phyloP scores from a whole-genome alignment of 2,888 invertebrate genomes.

The Anodontia alba region DNA sequence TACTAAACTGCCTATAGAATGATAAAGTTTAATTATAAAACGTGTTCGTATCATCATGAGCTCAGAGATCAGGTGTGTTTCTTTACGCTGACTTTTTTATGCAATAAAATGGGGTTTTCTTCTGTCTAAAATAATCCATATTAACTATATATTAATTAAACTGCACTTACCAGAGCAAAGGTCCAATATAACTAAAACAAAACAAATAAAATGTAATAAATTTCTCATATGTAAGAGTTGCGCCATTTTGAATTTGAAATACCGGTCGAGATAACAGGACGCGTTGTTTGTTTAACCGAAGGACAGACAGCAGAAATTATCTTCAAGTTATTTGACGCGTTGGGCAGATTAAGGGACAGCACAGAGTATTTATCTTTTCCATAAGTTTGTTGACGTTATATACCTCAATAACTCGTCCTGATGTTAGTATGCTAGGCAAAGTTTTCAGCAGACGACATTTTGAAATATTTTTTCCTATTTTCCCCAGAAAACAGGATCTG shows the following conservation, averaged over 20 bases:
- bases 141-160: background rate
- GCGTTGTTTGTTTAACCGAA: conserved; percentile 40
- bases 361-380: background rate
- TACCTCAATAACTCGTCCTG: too few species aligned
- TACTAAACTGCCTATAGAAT: too few species aligned
- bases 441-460: too few species aligned
- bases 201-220: conserved; percentile 23
- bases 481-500: too few species aligned
- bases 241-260: conserved; percentile 61
- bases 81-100: too few species aligned
- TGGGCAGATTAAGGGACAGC: background rate
- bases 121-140: too few species aligned
- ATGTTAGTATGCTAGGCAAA: too few species aligned
- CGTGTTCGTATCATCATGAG: too few species aligned
- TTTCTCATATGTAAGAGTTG: background rate
- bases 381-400: background rate
- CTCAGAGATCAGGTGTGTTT: too few species aligned
- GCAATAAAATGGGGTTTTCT: too few species aligned
- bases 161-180: conserved; percentile 25
- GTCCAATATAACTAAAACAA: conserved; percentile 6
- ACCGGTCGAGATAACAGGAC: conserved; percentile 36
- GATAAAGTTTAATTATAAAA: too few species aligned
- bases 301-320: conserved; percentile 3
- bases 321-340: conserved; percentile 9
- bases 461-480: too few species aligned